Percentiles rank a stretch among this genome's conserved stretches.
Conservation (phyloP, 37 sponge, comb jelly and placozoan genomes). For the Spongilla lacustris region DNA sequence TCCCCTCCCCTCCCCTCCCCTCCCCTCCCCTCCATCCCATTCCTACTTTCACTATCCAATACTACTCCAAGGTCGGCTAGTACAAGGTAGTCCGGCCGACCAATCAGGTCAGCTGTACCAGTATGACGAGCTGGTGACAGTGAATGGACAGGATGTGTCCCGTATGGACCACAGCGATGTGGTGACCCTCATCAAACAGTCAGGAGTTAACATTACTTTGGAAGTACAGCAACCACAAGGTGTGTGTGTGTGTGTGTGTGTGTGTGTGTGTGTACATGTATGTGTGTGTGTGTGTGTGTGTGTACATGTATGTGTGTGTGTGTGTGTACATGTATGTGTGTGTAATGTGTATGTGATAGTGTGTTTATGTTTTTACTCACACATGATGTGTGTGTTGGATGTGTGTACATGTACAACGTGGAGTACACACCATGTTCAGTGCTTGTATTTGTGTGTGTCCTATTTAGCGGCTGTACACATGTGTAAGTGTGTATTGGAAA, state of each 20-base stretch:
- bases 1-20: too few relatives aligned
- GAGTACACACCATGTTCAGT: too few relatives aligned
- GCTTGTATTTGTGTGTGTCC: background rate
- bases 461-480: background rate
- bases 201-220: conserved; percentile 68
- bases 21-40: background rate
- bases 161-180: conserved; percentile 53
- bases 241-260: conserved; percentile 18
- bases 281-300: background rate
- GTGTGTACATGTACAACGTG: too few relatives aligned
- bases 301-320: background rate
- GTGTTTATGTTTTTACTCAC: background rate
- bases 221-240: conserved; percentile 15
- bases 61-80: background rate
- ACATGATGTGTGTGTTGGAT: background rate
- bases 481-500: conserved; percentile 30
- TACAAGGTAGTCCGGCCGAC: background rate
- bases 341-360: background rate
- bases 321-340: background rate
- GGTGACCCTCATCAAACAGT: conserved; percentile 85
- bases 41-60: too few relatives aligned
- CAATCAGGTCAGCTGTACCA: too few relatives aligned
- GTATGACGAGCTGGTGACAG: conserved; percentile 61
- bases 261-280: background rate
- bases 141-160: conserved; percentile 89